Percentiles rank a stretch among this genome's conserved stretches.
Conservation (phyloP, 2,888 invertebrate species). For the Eulithis testata region DNA sequence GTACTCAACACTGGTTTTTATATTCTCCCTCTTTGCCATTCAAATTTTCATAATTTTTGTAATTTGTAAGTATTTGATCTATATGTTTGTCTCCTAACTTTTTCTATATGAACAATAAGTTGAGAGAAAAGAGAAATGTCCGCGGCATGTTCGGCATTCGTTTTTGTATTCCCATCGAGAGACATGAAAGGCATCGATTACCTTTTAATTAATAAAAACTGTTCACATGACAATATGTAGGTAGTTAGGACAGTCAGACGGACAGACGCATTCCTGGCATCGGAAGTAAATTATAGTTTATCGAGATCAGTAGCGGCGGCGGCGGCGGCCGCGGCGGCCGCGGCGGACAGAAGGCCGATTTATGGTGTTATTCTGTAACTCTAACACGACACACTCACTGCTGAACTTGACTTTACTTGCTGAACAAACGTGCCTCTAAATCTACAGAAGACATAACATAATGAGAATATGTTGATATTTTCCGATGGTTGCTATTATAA, state of each 20-base stretch:
- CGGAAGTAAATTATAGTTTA: slow-evolving; percentile 73
- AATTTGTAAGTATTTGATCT: no score
- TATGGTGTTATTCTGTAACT: slow-evolving; percentile 10
- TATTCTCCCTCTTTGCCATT: no score
- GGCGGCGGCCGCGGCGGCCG: slow-evolving; percentile 31
- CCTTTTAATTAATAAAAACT: slow-evolving; percentile 37
- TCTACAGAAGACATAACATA: no score
- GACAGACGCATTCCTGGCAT: slow-evolving; percentile 40
- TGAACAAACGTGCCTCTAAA: background rate
- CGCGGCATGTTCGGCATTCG: slow-evolving; percentile 20
- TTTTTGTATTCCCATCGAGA: slow-evolving; percentile 19
- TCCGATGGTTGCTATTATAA: no score
- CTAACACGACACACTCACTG: background rate
- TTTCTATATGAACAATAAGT: slow-evolving; percentile 9
- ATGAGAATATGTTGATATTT: no score
- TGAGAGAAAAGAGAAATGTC: slow-evolving; percentile 17
- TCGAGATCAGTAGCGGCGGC: slow-evolving; percentile 54
- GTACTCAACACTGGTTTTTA: no score
- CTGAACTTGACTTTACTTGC: slow-evolving; percentile 8
- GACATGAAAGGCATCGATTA: slow-evolving; percentile 32
- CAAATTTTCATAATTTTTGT: no score
- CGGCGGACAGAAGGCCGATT: slow-evolving; percentile 9
- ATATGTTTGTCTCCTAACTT: background rate
- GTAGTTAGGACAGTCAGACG: slow-evolving; percentile 18
- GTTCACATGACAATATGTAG: slow-evolving; percentile 25